Percentiles rank a stretch among this genome's conserved stretches.
phyloP scores from a whole-genome alignment of 2,888 invertebrate genomes.

The Lycophotia porphyrea region DNA sequence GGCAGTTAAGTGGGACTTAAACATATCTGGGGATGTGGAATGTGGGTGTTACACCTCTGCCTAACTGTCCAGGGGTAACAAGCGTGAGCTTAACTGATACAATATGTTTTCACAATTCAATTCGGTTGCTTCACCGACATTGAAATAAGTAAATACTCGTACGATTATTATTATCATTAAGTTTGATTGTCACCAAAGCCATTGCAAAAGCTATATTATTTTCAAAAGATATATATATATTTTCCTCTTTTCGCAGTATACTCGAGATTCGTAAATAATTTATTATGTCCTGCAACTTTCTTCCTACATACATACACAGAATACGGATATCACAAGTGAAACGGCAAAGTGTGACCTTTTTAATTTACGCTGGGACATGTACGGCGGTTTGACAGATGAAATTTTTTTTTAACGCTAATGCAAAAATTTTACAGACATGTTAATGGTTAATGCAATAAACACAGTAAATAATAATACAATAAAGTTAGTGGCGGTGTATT shows the following conservation, averaged over 20 bases:
- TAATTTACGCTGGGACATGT: constrained; percentile 70
- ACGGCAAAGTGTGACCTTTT: constrained; percentile 69
- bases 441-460: constrained; percentile 40
- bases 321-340: constrained; percentile 58
- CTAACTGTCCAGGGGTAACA: background rate
- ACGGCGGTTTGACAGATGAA: constrained; percentile 66
- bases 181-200: background rate
- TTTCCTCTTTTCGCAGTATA: background rate
- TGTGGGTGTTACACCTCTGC: background rate
- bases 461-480: too few species aligned
- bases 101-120: background rate
- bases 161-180: background rate
- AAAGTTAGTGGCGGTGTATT: constrained; percentile 31
- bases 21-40: background rate
- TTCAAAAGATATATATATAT: too few species aligned
- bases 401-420: constrained; percentile 49
- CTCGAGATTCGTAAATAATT: background rate
- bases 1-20: background rate
- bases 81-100: background rate
- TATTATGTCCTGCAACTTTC: background rate
- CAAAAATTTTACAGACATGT: constrained; percentile 29
- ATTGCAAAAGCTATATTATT: too few species aligned
- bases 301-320: constrained; percentile 33
- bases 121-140: too few species aligned
- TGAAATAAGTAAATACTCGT: background rate